A percentile compares a stretch with the other conserved stretches of the same genome.
phyloP scores from a whole-genome alignment of 2,113 vertebrate genomes.

The Stomatorhinus ivindoensis region DNA sequence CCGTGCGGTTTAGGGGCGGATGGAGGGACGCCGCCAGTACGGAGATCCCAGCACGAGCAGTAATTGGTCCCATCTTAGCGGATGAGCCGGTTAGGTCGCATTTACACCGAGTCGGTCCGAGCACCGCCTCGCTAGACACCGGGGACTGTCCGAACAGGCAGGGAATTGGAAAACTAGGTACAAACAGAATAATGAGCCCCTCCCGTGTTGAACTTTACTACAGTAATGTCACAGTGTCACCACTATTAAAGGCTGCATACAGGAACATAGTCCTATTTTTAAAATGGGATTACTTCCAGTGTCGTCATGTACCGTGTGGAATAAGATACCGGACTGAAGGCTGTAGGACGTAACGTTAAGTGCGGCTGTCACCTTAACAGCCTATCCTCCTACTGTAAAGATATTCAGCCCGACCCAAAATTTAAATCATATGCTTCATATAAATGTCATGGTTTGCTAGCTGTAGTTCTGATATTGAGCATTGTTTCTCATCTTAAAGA shows the following conservation, averaged over 20 bases:
- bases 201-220: not conserved
- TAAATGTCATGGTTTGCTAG: not conserved
- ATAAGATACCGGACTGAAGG: not conserved
- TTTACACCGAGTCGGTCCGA: not conserved
- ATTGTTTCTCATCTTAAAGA: not conserved
- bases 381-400: not conserved
- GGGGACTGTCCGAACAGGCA: not conserved
- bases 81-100: slow-evolving; percentile 9
- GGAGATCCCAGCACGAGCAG: not conserved
- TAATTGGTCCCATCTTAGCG: slow-evolving; percentile 17
- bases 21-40: not conserved
- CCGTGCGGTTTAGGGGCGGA: not conserved
- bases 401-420: not conserved
- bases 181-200: not conserved
- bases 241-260: not conserved
- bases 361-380: not conserved
- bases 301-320: not conserved
- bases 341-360: not conserved
- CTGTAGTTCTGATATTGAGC: not conserved
- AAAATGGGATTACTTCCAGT: not conserved
- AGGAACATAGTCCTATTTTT: not conserved
- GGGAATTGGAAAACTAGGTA: not conserved
- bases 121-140: not conserved
- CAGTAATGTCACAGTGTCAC: not conserved
- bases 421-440: not conserved